These are phyloP conservation scores for Cynodonichthys magdalenae DNA, from an alignment of 2,797 vertebrate genomes.

Conservation along the genomic window DNA sequence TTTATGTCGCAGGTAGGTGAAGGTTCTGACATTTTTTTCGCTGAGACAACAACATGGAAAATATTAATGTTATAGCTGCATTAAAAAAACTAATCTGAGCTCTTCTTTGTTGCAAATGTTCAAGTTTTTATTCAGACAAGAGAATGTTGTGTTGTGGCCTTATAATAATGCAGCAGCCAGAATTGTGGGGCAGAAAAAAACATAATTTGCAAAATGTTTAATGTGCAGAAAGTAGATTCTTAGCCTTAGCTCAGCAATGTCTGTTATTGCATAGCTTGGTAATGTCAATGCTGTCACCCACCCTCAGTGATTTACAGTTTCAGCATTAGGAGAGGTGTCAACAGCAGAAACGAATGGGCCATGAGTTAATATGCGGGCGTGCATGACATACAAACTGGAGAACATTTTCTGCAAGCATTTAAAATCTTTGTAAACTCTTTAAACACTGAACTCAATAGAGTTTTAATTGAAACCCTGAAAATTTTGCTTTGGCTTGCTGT, in stretches of 20 bases:
- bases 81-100: slow-evolving; percentile 19
- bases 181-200: slow-evolving; percentile 2
- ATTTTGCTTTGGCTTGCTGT: slow-evolving; percentile 1
- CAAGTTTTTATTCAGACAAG: slow-evolving; percentile 31
- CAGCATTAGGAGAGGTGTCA: slow-evolving; percentile 74
- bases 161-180: slow-evolving; percentile 45
- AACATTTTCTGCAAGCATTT: slow-evolving; percentile 45
- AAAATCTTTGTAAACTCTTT: slow-evolving; percentile 36
- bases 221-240: slow-evolving; percentile 46
- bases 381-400: slow-evolving; percentile 55
- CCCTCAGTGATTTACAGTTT: slow-evolving; percentile 72
- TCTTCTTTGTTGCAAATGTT: slow-evolving; percentile 12
- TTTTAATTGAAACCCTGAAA: slow-evolving; percentile 44
- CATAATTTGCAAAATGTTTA: slow-evolving; percentile 44
- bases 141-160: slow-evolving; percentile 28
- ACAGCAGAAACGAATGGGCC: slow-evolving; percentile 70
- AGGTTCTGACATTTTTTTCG: slow-evolving; percentile 40
- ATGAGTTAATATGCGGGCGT: slow-evolving; percentile 55
- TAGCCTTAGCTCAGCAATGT: slow-evolving; percentile 65
- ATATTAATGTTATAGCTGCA: slow-evolving; percentile 29
- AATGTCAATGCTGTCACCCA: slow-evolving; percentile 69
- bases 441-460: slow-evolving; percentile 11
- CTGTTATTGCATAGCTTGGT: slow-evolving; percentile 69
- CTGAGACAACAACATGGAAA: slow-evolving; percentile 36
- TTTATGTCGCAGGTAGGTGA: slow-evolving; percentile 36